Base-by-base conservation (phyloP, 2,113 vertebrate species). In the Xerus inauris region DNA sequence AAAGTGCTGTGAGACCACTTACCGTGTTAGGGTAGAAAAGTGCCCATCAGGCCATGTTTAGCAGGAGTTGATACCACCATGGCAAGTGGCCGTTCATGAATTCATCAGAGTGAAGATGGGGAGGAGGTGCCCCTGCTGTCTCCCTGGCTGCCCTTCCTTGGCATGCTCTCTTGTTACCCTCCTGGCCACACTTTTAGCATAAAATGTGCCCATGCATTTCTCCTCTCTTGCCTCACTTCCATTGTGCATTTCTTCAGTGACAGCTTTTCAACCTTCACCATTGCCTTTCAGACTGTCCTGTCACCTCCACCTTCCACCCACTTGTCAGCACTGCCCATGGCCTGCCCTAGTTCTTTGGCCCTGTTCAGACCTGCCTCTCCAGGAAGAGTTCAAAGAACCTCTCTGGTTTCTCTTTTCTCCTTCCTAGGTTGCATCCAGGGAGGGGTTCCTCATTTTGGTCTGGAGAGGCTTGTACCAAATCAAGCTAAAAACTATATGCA, bases 291-390 rank as follows among this genome's bases (percentile, higher is more conserved):
- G 40, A 13, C 57, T 10, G 67, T 82, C 76, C 95, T 91, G 47
- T 89, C 75, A 92, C 54, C 87, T 77, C 59, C 19, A 35, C 84
- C 92, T 91, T 77, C 51, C 40, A 24, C 9, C 51, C 57, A 72
- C 82, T 35, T 72, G 8, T 77, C 49, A 26, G 40, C 38, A 26
- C 76, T 93, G 71, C 76, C 89, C 59, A 89, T 42, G 51, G 30
- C 59, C 54, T 83, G 87, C 24, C 71, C 67, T 73, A 24, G 32
- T 71, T 97, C 17, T 93, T 62, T 42, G 40, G 76, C 62, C 73
- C 28, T 96, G 71, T 71, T 84, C 75, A 91, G 59, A 94, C 76
- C 51, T 95, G 81, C 51, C 54, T 35, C 26, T 82, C 38, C 8
- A 22, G 26, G 73, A 49, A 83, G 40, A 87, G 17, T 24, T 57